A percentile compares a stretch with the other conserved stretches of the same genome.
Evolutionary conservation across 1,140 invertebrate species (phyloP).

Genomic region (Arctopsyche grandis): DNA sequence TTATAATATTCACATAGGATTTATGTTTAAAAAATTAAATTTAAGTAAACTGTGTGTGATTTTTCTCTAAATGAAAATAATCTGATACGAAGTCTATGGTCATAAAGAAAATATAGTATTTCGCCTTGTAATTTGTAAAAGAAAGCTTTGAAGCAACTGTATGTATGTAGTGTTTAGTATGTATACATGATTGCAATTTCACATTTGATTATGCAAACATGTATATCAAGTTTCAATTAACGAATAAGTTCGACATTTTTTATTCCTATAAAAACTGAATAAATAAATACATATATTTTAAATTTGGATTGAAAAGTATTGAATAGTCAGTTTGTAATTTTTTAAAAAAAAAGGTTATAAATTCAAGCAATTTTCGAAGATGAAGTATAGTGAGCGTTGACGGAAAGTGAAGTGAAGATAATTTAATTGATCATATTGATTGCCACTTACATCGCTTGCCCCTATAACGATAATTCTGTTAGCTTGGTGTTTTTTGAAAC

Average conservation of each 20-base stretch:
- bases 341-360: neutral
- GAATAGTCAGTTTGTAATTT: neutral
- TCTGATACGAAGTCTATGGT: neutral
- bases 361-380: neutral
- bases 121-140: conserved; percentile 19
- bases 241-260: neutral
- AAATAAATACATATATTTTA: neutral
- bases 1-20: too few relatives aligned
- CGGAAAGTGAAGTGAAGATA: too few relatives aligned
- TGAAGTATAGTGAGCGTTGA: too few relatives aligned
- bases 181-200: neutral
- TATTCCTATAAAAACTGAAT: neutral
- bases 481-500: too few relatives aligned
- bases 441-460: too few relatives aligned
- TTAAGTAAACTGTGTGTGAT: conserved; percentile 18
- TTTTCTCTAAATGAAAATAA: neutral
- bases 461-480: too few relatives aligned
- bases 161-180: neutral
- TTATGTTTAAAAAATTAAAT: neutral
- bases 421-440: too few relatives aligned
- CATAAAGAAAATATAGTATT: conserved; percentile 2
- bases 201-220: neutral
- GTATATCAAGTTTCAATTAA: neutral
- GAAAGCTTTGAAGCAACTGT: conserved; percentile 6
- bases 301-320: neutral